Conservation (phyloP, 2,797 vertebrate genomes). For the Xenentodon cancila region DNA sequence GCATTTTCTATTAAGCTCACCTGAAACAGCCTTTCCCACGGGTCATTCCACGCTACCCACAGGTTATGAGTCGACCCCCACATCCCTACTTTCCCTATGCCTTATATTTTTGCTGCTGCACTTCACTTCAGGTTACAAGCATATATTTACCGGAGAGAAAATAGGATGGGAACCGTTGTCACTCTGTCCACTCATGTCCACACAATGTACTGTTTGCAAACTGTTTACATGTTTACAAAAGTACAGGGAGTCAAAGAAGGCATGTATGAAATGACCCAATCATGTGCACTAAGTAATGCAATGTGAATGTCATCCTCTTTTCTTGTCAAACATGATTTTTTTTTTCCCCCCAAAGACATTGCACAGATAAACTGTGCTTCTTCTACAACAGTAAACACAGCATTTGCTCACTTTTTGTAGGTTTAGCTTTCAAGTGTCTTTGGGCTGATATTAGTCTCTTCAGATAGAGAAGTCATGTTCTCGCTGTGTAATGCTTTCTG, state of each 20-base stretch:
- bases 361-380: neutral
- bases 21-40: neutral
- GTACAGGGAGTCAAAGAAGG: neutral
- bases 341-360: neutral
- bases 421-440: conserved; percentile 25
- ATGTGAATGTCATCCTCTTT: neutral
- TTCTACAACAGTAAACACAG: conserved; percentile 17
- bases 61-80: neutral
- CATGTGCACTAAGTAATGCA: conserved; percentile 2
- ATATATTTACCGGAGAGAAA: conserved; percentile 22
- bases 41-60: neutral
- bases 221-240: neutral
- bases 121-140: conserved; percentile 25
- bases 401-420: conserved; percentile 16
- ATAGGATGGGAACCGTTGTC: conserved; percentile 14
- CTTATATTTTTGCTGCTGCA: conserved; percentile 24
- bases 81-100: conserved; percentile 20
- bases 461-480: conserved; percentile 19
- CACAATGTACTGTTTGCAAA: neutral
- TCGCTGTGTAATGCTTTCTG: conserved; percentile 9
- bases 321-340: neutral
- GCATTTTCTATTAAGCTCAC: neutral
- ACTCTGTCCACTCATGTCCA: neutral
- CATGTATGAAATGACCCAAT: neutral
- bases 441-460: conserved; percentile 24